Evolutionary conservation across 2,797 vertebrate genomes (phyloP).

Genomic region (Menidia menidia): DNA sequence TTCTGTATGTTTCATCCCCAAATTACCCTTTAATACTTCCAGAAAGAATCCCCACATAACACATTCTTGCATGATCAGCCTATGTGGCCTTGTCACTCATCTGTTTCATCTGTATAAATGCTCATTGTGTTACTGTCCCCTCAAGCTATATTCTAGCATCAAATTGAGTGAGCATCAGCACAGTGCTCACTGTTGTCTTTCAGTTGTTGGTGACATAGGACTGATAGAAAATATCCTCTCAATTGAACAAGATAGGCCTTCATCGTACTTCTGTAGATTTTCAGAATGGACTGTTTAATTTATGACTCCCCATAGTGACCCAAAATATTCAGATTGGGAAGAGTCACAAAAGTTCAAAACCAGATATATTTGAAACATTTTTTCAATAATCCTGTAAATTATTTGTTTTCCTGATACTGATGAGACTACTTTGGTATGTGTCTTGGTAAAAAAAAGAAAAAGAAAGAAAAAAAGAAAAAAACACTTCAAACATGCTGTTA

Average conservation of each 20-base stretch:
- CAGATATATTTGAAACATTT: background rate
- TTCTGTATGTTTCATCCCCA: slow-evolving; percentile 34
- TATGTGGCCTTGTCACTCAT: slow-evolving; percentile 74
- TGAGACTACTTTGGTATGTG: slow-evolving; percentile 12
- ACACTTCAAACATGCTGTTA: slow-evolving; percentile 7
- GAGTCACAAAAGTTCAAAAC: background rate
- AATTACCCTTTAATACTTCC: slow-evolving; percentile 47
- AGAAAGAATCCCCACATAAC: slow-evolving; percentile 54
- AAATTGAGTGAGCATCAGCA: slow-evolving; percentile 55
- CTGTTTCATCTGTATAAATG: slow-evolving; percentile 62
- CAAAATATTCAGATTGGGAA: slow-evolving; percentile 2
- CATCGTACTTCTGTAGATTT: slow-evolving; percentile 44
- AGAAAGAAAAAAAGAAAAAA: background rate
- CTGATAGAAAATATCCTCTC: slow-evolving; percentile 44
- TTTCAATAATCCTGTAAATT: background rate
- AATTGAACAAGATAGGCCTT: slow-evolving; percentile 70
- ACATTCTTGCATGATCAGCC: slow-evolving; percentile 60
- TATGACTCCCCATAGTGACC: slow-evolving; percentile 15
- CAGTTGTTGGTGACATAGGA: slow-evolving; percentile 56
- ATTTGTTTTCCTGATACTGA: background rate
- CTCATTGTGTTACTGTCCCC: slow-evolving; percentile 67
- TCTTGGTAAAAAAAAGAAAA: background rate
- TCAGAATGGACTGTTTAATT: slow-evolving; percentile 43
- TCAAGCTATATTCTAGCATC: slow-evolving; percentile 63
- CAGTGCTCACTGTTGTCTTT: slow-evolving; percentile 74